A percentile compares a stretch with the other conserved stretches of the same genome.
phyloP scores from a whole-genome alignment of 1,140 invertebrate species.

The Heliconius himera region DNA sequence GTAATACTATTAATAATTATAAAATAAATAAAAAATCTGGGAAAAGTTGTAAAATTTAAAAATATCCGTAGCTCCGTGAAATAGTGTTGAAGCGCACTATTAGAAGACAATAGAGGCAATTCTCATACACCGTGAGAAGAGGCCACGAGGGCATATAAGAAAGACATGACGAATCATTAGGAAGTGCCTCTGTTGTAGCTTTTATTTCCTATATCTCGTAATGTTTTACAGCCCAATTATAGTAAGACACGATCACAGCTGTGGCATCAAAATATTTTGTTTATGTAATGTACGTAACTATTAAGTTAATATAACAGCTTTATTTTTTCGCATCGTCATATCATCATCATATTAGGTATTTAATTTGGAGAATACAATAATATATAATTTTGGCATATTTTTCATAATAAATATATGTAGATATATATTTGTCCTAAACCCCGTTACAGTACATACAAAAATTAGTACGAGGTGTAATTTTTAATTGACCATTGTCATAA shows the following conservation, averaged over 20 bases:
- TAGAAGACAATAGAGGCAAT: constrained; percentile 33
- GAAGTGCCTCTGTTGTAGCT: constrained; percentile 27
- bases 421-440: constrained; percentile 24
- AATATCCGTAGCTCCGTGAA: constrained; percentile 11
- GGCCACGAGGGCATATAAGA: constrained; percentile 40
- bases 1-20: not conserved
- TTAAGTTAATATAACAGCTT: not conserved
- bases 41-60: constrained; percentile 16
- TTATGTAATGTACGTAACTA: constrained; percentile 9
- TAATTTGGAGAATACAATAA: not conserved
- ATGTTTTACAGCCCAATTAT: constrained; percentile 17
- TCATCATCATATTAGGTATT: too few species aligned
- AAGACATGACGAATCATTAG: constrained; percentile 39
- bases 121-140: constrained; percentile 39
- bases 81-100: constrained; percentile 27
- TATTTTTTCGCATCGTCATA: not conserved
- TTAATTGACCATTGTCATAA: constrained; percentile 76
- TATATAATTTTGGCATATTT: not conserved
- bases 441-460: constrained; percentile 30
- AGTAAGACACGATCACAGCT: not conserved
- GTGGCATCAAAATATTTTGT: constrained; percentile 7
- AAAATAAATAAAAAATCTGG: not conserved
- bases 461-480: constrained; percentile 46
- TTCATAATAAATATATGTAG: not conserved
- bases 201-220: constrained; percentile 36